Evolutionary conservation across 2,113 vertebrate genomes (phyloP), one percentile per base, ranked within the genome.

Genomic region (Theropithecus gelada): DNA sequence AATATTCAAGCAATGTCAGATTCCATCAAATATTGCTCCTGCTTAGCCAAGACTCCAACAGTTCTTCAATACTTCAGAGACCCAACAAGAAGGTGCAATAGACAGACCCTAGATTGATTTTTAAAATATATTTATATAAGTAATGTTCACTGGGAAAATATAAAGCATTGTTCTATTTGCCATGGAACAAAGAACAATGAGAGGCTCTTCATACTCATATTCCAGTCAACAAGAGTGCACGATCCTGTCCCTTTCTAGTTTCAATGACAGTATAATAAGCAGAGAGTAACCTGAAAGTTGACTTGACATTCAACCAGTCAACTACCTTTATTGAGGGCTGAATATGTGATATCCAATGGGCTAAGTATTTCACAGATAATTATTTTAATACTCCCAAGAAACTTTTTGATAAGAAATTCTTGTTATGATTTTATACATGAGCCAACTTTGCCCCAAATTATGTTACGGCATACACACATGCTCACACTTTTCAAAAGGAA

Each of bases 381-480:
- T 61, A 10, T 78, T 64, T 84, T 25, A 40, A 55, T 32, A n/a
- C 1, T 55, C 5, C 40, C 2, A 85, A 64, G 52, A 86, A 23
- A 45, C 11, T 35, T 43, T 2, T 27, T 16, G 66, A 6, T n/a
- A 11, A 45, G 6, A 23, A 8, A 17, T 22, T 11, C 23, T 59
- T 81, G 20, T 30, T 75, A 3, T 30, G 43, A 3, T 30, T 59
- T 73, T 8, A 43, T 32, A 35, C 6, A 8, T 32, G 22, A 72
- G 9, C 16, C 9, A 22, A 0, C 3, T 40, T 30, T 20, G 13
- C 5, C 5, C 40, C 32, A 11, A 8, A 1, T 6, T 64, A 1
- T 16, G 8, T 23, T 73, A 32, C 0, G 13, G 20, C 1, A 8
- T 2, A 27, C 22, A 5, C 3, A 14, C 38, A 13, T 2, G 23